Evolutionary conservation across 2,888 invertebrate genomes (phyloP), one percentile per base, ranked within the genome.

Genomic region (Drosophila limbata): DNA sequence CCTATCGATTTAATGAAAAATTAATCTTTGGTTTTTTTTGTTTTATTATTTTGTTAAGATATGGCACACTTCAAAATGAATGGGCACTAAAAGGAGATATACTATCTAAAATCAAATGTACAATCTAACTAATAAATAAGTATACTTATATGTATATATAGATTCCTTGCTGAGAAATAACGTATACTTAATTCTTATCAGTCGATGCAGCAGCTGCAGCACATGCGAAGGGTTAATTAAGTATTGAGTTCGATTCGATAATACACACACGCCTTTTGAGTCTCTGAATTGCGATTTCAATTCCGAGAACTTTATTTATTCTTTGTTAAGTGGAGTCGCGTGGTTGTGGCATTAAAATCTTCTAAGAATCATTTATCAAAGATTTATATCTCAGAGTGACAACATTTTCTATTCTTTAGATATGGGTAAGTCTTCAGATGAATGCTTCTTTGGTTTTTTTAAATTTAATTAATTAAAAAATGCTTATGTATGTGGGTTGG

Each of bases 1-100:
- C 68, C 67, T 56, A 77, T 77, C 77, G 17, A 8, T 47, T 67
- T 25, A 64, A 65, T 79, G 71, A 62, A 52, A 62, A 63, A 47
- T 11, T 15, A 50, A 73, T 74, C 56, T 47, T 42, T 13, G 2
- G 11, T 40, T n/a, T n/a, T n/a, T n/a, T n/a, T 65, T 25, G 33
- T 35, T 44, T 53, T 45, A 17, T 25, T 25, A 5, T 25, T 25
- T 5, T 5, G 5, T 6, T 10, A 1, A 64, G 45, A 65, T 68
- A 40, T 13, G 50, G 15, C 44, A 31, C 35, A 25, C n/a, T 31
- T 10, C 9, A 17, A 13, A 13, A 6, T 44, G 13, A 56, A 28
- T 44, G 25, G 31, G n/a, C 35, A 44, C 21, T 33, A 19, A 21
- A 21, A 21, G 15, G 11, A 56, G 19, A 40, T 45, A 45, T 45